Base-by-base conservation (phyloP, 2,113 vertebrate species). In the Caranx melampygus region DNA sequence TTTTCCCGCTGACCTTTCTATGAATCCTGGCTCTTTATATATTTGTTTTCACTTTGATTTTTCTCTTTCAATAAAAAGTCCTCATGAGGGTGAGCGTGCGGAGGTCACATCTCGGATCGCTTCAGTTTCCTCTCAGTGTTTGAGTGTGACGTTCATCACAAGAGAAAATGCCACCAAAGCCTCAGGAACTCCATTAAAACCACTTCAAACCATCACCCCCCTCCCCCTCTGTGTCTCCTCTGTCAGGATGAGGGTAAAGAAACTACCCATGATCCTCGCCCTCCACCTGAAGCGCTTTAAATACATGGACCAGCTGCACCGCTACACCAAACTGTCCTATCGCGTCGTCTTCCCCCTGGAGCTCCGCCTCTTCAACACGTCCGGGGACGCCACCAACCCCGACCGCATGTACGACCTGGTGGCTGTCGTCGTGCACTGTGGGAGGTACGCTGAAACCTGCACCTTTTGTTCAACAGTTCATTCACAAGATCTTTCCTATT, bases 231-330 rank as follows among this genome's bases (percentile, higher is more conserved):
- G 3, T 70, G 5, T 10, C 20, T 35, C 52, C 44, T 47, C 2
- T 0, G 0, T 58, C 85, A 97, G 97, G 84, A 98, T 98, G 97
- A 89, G 96, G 77, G 97, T 98, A 49, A 98, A 98, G 80, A 97
- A 97, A 94, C 94, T 98, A 54, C 97, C 97, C 68, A 97, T 98
- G 97, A 98, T 98, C 87, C 94, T 97, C 51, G 96, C 97, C 6
- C 95, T 98, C 88, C 97, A 97, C 92, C 90, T 98, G 76, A 97
- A 97, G 93, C 95, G 97, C 90, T 98, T 98, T 87, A 98, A 98
- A 21, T 98, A 98, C 93, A 97, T 98, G 97, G 97, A 98, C 93
- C 97, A 98, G 94, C 94, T 98, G 84, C 97, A 98, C 91, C 95
- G 97, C 73, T 97, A 97, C 92, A 98, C 97, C 94, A 98, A 98